A percentile compares a stretch with the other conserved stretches of the same genome.
Evolutionary conservation across 2,113 vertebrate species (phyloP).

Genomic region (Calonectris borealis): DNA sequence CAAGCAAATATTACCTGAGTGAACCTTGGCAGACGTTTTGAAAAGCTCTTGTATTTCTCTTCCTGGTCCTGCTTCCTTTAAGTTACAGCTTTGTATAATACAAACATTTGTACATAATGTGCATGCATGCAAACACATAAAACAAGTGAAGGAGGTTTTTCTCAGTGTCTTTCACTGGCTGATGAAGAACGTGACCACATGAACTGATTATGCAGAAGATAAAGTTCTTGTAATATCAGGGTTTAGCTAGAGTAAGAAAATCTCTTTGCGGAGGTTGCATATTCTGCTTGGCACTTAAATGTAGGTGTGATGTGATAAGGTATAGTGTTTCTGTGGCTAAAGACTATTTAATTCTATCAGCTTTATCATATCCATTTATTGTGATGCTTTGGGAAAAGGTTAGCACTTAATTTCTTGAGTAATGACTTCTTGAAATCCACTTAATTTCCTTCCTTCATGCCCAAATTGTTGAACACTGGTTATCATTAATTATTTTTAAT

Average conservation of each 20-base stretch:
- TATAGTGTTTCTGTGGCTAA: neutral
- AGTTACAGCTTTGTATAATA: neutral
- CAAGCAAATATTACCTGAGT: neutral
- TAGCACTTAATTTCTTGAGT: neutral
- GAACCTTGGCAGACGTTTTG: neutral
- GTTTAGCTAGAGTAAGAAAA: neutral
- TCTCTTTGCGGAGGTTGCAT: neutral
- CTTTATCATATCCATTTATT: neutral
- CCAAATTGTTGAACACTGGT: neutral
- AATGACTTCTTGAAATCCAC: neutral
- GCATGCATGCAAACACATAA: neutral
- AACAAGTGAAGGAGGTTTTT: neutral
- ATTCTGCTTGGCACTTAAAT: neutral
- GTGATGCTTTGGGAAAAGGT: neutral
- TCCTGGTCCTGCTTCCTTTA: too few relatives aligned
- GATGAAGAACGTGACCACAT: rapidly evolving
- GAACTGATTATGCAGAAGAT: neutral
- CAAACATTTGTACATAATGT: neutral
- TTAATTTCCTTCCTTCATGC: neutral
- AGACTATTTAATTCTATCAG: neutral
- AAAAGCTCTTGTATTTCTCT: neutral
- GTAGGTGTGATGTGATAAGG: neutral
- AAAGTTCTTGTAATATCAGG: neutral
- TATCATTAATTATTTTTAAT: neutral
- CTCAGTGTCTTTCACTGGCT: neutral